Base-by-base conservation (phyloP, 1,140 invertebrate species). In the Pseudomyrmex concolor region DNA sequence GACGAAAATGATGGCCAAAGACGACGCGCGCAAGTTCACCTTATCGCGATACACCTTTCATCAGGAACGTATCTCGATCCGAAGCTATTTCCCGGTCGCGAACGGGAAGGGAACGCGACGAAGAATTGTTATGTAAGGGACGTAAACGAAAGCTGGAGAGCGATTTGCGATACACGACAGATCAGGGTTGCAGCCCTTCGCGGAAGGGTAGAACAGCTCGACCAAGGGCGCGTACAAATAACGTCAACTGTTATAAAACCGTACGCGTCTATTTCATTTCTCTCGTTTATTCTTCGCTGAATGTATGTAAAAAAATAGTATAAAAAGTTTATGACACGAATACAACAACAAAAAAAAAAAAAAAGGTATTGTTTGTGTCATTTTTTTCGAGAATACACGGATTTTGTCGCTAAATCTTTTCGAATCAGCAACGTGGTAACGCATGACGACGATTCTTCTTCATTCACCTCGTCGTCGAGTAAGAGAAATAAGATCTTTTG, bases 101-200 rank as follows among this genome's bases (percentile, higher is more conserved):
- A 34, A 34, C 34, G 1, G 48, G n/a, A 19, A 25, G 7, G 63
- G 17, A 22, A 70, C 25, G 8, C 50, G 48, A 57, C 15, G 70
- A 19, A 50, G 25, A 2, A 2, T 34, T 81, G 66, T 50, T 51
- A 71, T 4, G 59, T 19, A 67, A 80, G 59, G 17, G 81, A 88
- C 82, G 66, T 15, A 85, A 84, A 84, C 80, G 76, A 85, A 90
- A 85, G 86, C 74, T 89, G 88, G 90, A 91, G 91, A 91, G 80
- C 88, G 89, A 92, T 90, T 91, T 85, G 84, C 91, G 90, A 92
- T 93, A 93, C 91, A 91, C 82, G 88, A 70, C 45, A 68, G 59
- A 93, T 68, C 90, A 93, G 93, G 92, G 57, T 76, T 72, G 10
- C 90, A 93, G 87, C 54, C 68, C 17, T 25, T 13, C 55, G 48